Percentiles rank a stretch among this genome's conserved stretches.
Conservation (phyloP, 2,888 invertebrate genomes). For the Polydrusus tereticollis region DNA sequence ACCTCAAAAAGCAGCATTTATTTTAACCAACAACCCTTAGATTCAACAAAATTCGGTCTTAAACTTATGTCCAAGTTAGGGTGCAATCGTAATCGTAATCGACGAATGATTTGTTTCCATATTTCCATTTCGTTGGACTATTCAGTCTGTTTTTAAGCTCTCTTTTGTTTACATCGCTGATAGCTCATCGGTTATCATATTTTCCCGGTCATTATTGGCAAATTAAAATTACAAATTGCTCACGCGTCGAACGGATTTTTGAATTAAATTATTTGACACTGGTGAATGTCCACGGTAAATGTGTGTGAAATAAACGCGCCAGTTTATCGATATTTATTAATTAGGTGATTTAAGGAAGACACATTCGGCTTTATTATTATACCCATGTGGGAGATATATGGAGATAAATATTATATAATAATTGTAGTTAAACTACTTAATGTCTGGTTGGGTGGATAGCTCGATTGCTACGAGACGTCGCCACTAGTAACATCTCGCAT, state of each 20-base stretch:
- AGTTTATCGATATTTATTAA: background rate
- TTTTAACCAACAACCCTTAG: no score
- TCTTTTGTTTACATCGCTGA: conserved; percentile 10
- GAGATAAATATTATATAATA: no score
- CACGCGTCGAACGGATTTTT: conserved; percentile 35
- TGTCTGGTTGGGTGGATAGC: no score
- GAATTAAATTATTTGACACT: conserved; percentile 35
- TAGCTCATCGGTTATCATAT: conserved; percentile 28
- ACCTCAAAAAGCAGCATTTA: no score
- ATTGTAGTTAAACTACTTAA: no score
- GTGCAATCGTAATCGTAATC: no score
- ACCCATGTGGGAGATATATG: no score
- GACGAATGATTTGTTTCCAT: background rate
- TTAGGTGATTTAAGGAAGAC: background rate
- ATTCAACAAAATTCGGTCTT: no score
- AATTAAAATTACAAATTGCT: conserved; percentile 43
- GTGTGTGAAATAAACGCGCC: background rate
- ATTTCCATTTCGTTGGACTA: background rate
- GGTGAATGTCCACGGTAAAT: background rate
- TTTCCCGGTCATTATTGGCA: conserved; percentile 30
- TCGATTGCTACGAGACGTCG: no score
- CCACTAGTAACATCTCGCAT: no score
- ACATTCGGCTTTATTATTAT: no score
- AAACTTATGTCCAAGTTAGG: no score
- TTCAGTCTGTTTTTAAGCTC: background rate